Base-by-base conservation (phyloP, 2,888 invertebrate species). In the Heteropelma amictum region DNA sequence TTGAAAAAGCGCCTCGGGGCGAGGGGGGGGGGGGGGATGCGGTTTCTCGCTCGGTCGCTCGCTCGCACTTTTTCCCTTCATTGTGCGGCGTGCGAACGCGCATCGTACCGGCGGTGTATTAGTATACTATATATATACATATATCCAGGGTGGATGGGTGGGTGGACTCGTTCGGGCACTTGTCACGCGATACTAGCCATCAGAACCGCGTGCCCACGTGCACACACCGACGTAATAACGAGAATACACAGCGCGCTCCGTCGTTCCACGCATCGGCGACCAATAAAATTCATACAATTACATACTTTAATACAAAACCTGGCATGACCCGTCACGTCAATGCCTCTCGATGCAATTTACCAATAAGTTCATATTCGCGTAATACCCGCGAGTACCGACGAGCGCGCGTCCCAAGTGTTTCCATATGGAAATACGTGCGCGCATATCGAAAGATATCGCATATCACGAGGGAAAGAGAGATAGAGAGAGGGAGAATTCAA, bases 161-260 rank as follows among this genome's bases (percentile, higher is more conserved):
- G 19, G 53, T 38, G 10, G 35, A 19, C 33, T 58, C 26, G 38
- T 53, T 54, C 45, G 53, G 53, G 10, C 51, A 85, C 83, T 85
- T 84, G 86, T 87, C 88, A 88, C 87, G 88, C 88, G 84, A 88
- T 84, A 84, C 80, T 53, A 76, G 70, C 74, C 68, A 72, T n/a
- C n/a, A n/a, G n/a, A n/a, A n/a, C n/a, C n/a, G n/a, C n/a, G n/a
- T n/a, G n/a, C n/a, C n/a, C n/a, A n/a, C n/a, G n/a, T n/a, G 67
- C 71, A 47, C 65, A 42, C 68, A 54, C 42, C 72, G 47, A 78
- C 69, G 84, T 83, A 86, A 86, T 86, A 83, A 74, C 49, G 67
- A 70, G 74, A 82, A 84, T 85, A 84, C 85, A 83, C 81, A 83
- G 81, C 79, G n/a, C n/a, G n/a, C 79, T 76, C 49, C 23, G 77